These are phyloP conservation scores for Myanophis thanlyinensis DNA, from an alignment of 2,113 vertebrate genomes.

Conservation along the genomic window DNA sequence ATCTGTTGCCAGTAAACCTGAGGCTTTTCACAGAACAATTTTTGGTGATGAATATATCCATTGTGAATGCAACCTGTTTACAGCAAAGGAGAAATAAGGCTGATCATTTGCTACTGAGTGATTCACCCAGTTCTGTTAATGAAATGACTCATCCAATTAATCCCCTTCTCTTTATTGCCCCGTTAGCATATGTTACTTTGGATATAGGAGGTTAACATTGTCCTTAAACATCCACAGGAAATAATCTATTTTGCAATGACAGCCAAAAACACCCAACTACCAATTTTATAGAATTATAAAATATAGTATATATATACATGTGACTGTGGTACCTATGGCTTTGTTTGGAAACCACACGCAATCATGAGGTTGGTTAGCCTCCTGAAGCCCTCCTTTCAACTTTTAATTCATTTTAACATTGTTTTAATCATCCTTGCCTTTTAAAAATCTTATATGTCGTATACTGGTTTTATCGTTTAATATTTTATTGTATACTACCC, in stretches of 20 bases:
- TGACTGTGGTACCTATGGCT: background rate
- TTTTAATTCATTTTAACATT: background rate
- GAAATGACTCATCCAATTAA: conserved; percentile 8
- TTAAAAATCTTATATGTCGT: background rate
- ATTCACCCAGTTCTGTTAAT: conserved; percentile 18
- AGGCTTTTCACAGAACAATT: background rate
- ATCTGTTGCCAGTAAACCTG: background rate
- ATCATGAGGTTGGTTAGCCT: background rate
- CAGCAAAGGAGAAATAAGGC: background rate
- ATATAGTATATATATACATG: background rate
- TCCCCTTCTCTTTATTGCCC: conserved; percentile 6
- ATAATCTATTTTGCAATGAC: background rate
- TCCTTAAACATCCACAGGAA: conserved; percentile 3
- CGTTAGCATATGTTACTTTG: background rate
- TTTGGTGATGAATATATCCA: background rate
- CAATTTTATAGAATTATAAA: background rate
- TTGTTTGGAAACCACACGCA: background rate
- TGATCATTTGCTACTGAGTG: conserved; percentile 3
- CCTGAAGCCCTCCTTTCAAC: background rate
- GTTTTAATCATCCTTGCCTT: background rate
- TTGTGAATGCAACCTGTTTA: background rate
- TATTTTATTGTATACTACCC: background rate
- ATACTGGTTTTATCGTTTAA: background rate
- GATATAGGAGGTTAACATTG: background rate
- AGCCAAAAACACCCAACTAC: background rate